phyloP scores from a whole-genome alignment of 2,113 vertebrate genomes.

The Colossoma macropomum region DNA sequence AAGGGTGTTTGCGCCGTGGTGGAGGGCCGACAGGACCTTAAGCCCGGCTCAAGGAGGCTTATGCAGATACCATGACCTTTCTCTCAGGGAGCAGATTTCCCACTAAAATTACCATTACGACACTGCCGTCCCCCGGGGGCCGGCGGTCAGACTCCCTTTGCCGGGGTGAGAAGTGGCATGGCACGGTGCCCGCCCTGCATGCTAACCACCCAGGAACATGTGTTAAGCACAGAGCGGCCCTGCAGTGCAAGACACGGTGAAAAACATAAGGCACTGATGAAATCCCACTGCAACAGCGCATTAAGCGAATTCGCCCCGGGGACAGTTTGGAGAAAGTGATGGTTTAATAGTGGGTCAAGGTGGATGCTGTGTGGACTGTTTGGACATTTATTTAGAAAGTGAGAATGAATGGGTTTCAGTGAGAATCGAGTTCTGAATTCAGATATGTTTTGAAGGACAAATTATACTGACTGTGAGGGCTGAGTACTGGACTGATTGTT shows the following conservation, averaged over 20 bases:
- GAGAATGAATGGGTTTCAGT: neutral
- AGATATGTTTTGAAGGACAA: neutral
- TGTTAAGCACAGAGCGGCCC: constrained; percentile 41
- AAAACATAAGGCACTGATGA: constrained; percentile 20
- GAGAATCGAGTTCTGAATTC: constrained; percentile 6
- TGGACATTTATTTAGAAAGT: neutral
- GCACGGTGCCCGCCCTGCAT: constrained; percentile 82
- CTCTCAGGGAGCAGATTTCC: constrained; percentile 92
- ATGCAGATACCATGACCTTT: constrained; percentile 97
- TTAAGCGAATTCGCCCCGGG: constrained; percentile 14
- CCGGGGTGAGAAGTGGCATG: constrained; percentile 88
- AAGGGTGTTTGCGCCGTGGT: constrained; percentile 76
- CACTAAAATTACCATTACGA: constrained; percentile 96
- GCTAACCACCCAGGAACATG: constrained; percentile 78
- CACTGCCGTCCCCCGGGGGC: constrained; percentile 80
- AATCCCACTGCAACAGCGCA: constrained; percentile 31
- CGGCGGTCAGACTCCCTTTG: constrained; percentile 75
- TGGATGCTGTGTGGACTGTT: neutral
- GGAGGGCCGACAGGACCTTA: constrained; percentile 85
- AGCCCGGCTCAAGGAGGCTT: constrained; percentile 89
- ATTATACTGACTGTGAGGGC: neutral
- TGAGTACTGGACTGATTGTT: neutral
- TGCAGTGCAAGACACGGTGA: constrained; percentile 16
- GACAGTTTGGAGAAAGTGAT: constrained; percentile 14
- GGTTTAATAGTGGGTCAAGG: constrained; percentile 26